phyloP scores from a whole-genome alignment of 2,888 invertebrate species.

The Ectemnius continuus region DNA sequence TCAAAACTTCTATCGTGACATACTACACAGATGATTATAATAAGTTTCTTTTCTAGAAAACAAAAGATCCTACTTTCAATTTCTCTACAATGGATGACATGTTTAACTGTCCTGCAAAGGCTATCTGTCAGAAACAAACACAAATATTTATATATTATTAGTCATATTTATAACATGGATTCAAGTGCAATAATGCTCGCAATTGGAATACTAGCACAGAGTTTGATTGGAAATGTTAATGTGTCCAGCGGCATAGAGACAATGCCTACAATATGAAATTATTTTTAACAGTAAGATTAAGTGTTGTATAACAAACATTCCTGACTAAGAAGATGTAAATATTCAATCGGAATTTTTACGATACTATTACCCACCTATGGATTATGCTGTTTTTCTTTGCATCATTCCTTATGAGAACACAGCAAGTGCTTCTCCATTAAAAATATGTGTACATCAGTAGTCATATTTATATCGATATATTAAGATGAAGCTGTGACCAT shows the following conservation, averaged over 20 bases:
- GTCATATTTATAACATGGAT: constrained; percentile 23
- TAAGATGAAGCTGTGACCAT: constrained; percentile 62
- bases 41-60: too few species aligned
- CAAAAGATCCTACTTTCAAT: constrained; percentile 9
- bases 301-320: too few species aligned
- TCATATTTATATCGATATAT: constrained; percentile 35
- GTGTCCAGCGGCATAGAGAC: constrained; percentile 24
- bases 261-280: constrained; percentile 37
- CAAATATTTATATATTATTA: constrained; percentile 19
- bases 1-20: too few species aligned
- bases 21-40: too few species aligned
- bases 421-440: constrained; percentile 19
- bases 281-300: not conserved
- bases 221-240: constrained; percentile 26
- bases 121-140: too few species aligned
- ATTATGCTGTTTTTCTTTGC: constrained; percentile 19
- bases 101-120: too few species aligned
- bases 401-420: constrained; percentile 11
- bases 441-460: constrained; percentile 28
- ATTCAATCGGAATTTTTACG: too few species aligned
- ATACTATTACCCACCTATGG: constrained; percentile 37
- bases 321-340: too few species aligned
- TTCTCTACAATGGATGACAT: not conserved
- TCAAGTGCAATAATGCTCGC: constrained; percentile 16
- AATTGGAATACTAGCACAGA: constrained; percentile 25